phyloP scores from a whole-genome alignment of 2,888 invertebrate genomes.

The Ormyrus thymus region DNA sequence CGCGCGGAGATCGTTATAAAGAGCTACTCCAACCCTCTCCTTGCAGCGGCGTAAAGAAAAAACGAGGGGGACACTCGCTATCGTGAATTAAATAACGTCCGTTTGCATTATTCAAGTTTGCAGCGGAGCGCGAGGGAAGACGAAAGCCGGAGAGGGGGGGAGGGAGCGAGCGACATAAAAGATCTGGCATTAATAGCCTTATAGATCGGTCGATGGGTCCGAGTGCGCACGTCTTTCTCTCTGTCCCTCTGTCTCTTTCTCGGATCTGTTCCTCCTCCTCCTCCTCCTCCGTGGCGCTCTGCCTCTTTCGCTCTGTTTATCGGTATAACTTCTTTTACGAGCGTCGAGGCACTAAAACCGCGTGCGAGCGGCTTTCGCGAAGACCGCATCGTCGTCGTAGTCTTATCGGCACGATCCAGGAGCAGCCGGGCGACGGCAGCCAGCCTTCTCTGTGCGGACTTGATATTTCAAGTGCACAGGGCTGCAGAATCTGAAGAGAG shows the following conservation, averaged over 20 bases:
- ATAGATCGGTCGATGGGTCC: slow-evolving; percentile 51
- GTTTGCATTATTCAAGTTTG: slow-evolving; percentile 43
- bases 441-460: slow-evolving; percentile 18
- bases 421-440: slow-evolving; percentile 16
- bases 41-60: slow-evolving; percentile 1
- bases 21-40: background rate
- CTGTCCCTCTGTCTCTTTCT: slow-evolving; percentile 18
- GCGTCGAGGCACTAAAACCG: slow-evolving; percentile 54
- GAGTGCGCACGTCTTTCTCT: slow-evolving; percentile 16
- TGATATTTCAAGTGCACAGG: slow-evolving; percentile 44
- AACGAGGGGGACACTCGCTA: slow-evolving; percentile 9
- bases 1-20: slow-evolving; percentile 2
- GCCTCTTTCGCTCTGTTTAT: slow-evolving; percentile 52
- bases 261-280: slow-evolving; percentile 1
- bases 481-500: slow-evolving; percentile 4
- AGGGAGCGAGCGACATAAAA: slow-evolving; percentile 32
- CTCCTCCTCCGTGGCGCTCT: slow-evolving; percentile 14
- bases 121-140: background rate
- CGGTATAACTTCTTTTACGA: slow-evolving; percentile 60
- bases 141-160: background rate
- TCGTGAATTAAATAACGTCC: slow-evolving; percentile 46
- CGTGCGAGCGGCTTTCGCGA: slow-evolving; percentile 32
- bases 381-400: slow-evolving; percentile 50
- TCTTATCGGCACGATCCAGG: slow-evolving; percentile 52
- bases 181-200: slow-evolving; percentile 50